Percentiles rank a stretch among this genome's conserved stretches.
phyloP scores from a whole-genome alignment of 2,797 vertebrate genomes.

The Mycteria americana region DNA sequence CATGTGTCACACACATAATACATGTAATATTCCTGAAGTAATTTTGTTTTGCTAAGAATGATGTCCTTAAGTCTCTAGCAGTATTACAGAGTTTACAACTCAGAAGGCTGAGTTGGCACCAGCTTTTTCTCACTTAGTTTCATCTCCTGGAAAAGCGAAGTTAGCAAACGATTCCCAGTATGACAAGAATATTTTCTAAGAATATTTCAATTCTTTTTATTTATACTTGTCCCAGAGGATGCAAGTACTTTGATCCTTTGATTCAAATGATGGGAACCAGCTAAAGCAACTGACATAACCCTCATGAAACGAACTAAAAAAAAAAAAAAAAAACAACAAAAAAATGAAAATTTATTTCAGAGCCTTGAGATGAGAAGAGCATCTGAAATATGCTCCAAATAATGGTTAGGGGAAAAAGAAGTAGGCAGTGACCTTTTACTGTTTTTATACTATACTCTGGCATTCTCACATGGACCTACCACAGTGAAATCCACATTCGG shows the following conservation, averaged over 20 bases:
- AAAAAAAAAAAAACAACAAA: too few species aligned
- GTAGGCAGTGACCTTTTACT: slow-evolving; percentile 7
- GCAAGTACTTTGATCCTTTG: slow-evolving; percentile 50
- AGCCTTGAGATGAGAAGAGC: slow-evolving; percentile 10
- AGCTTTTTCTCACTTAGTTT: slow-evolving; percentile 15
- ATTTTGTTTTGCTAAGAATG: neutral
- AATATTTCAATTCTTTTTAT: slow-evolving; percentile 61
- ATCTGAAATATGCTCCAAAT: slow-evolving; percentile 35
- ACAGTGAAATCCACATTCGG: slow-evolving; percentile 5
- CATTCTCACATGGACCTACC: slow-evolving; percentile 36
- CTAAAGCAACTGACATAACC: slow-evolving; percentile 40
- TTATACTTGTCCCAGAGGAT: slow-evolving; percentile 55
- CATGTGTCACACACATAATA: neutral
- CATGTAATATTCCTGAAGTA: neutral
- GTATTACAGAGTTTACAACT: neutral
- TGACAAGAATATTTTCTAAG: slow-evolving; percentile 46
- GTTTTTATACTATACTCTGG: neutral
- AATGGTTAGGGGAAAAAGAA: neutral
- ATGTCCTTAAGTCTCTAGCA: neutral
- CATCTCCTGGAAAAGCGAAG: slow-evolving; percentile 5
- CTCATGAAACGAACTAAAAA: slow-evolving; percentile 25
- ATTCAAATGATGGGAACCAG: slow-evolving; percentile 56
- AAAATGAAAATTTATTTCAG: slow-evolving; percentile 35
- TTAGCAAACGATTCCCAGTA: slow-evolving; percentile 45
- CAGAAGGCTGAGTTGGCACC: neutral